Evolutionary conservation across 2,888 invertebrate species (phyloP).

Genomic region (Nezara viridula): DNA sequence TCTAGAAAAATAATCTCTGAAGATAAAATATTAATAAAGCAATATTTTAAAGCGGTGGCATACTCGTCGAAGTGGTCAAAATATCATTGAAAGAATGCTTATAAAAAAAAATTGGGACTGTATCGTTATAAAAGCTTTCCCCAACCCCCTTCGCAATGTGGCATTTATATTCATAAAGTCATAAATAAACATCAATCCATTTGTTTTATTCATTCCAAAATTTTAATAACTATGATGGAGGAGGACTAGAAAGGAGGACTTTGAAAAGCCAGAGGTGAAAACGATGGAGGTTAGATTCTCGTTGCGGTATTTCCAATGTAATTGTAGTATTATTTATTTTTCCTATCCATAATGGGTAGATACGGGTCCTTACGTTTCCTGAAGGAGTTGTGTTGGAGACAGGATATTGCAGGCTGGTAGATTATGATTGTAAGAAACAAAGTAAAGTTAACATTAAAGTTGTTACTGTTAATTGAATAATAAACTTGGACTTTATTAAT

Average conservation of each 20-base stretch:
- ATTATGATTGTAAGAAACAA: no score
- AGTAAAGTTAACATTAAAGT: no score
- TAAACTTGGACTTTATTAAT: no score
- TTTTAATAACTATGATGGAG: background rate
- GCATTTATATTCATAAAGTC: constrained; percentile 5
- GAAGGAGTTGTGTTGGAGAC: no score
- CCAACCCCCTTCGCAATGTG: background rate
- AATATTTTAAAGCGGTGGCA: no score
- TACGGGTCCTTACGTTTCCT: background rate
- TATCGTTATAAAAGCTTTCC: background rate
- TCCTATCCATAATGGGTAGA: background rate
- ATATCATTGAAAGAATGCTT: no score
- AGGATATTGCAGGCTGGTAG: no score
- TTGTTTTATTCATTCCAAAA: constrained; percentile 7
- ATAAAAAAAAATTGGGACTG: background rate
- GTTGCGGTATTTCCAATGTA: background rate
- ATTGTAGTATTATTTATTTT: background rate
- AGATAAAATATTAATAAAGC: no score
- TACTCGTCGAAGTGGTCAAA: no score
- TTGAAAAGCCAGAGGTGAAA: background rate
- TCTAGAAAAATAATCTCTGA: no score
- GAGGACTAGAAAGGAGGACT: no score
- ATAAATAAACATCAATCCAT: constrained; percentile 5
- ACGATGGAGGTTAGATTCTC: background rate
- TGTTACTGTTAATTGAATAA: no score